These are phyloP conservation scores for Haliclona indistincta DNA, from an alignment of 37 sponge, comb jelly and placozoan genomes.

Conservation along the genomic window DNA sequence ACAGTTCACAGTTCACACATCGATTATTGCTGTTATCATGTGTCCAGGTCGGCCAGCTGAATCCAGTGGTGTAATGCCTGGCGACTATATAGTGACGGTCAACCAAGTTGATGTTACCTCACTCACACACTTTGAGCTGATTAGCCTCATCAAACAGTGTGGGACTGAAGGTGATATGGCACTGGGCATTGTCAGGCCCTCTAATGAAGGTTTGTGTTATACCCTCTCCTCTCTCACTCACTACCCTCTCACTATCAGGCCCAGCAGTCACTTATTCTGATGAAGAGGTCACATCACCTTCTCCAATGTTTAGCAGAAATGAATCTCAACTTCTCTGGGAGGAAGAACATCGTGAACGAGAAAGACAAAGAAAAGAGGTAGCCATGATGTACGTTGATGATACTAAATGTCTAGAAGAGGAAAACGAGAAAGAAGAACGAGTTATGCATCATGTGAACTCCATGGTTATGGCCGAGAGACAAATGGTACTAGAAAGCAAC, in stretches of 20 bases:
- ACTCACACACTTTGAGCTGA: conserved; percentile 57
- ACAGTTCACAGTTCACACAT: too few relatives aligned
- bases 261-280: too few relatives aligned
- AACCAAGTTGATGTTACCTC: conserved; percentile 10
- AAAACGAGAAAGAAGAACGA: conserved; percentile 6
- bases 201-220: too few relatives aligned
- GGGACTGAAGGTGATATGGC: conserved; percentile 36
- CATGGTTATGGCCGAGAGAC: too few relatives aligned
- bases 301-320: conserved; percentile 1
- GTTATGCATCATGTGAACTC: too few relatives aligned
- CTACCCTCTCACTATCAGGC: too few relatives aligned
- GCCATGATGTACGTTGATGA: conserved; percentile 16
- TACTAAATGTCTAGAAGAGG: background rate
- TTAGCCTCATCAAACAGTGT: conserved; percentile 52
- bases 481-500: too few relatives aligned
- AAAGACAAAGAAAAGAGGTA: conserved; percentile 17
- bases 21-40: background rate
- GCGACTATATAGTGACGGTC: conserved; percentile 51
- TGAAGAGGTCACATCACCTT: too few relatives aligned
- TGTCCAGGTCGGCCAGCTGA: conserved; percentile 67
- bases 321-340: conserved; percentile 10
- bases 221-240: background rate
- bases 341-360: conserved; percentile 19
- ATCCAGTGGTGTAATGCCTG: conserved; percentile 26
- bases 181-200: conserved; percentile 43